Percentiles rank a stretch among this genome's conserved stretches.
Conservation (phyloP, 2,888 invertebrate genomes). For the Cephus pygmeus region DNA sequence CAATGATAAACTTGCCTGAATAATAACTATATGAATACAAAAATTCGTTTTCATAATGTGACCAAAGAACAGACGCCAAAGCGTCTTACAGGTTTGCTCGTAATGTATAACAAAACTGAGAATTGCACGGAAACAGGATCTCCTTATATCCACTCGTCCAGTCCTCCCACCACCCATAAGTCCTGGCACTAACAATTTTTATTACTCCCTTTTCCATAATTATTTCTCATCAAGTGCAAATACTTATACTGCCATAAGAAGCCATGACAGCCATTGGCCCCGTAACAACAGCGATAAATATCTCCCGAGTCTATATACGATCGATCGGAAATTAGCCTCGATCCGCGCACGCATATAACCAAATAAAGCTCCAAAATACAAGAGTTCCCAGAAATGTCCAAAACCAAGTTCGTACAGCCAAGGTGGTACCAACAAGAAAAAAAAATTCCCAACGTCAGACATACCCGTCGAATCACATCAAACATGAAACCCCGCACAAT, state of each 20-base stretch:
- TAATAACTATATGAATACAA: constrained; percentile 40
- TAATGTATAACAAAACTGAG: constrained; percentile 55
- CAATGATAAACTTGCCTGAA: not conserved
- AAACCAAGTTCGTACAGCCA: not conserved
- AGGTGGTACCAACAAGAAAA: not conserved
- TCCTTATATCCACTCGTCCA: constrained; percentile 47
- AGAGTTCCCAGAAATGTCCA: not conserved
- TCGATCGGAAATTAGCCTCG: not conserved
- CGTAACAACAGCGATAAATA: not conserved
- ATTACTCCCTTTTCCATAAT: constrained; percentile 25
- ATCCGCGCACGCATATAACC: not conserved
- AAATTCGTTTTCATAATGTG: constrained; percentile 37
- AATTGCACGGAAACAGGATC: constrained; percentile 39
- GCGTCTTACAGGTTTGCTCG: constrained; percentile 31
- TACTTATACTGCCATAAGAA: constrained; percentile 12
- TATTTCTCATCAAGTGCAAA: constrained; percentile 17
- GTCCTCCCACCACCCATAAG: not conserved
- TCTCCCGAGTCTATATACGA: not conserved
- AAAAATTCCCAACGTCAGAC: not conserved
- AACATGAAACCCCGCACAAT: not conserved
- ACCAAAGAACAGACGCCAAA: not conserved
- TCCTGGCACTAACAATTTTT: constrained; percentile 17
- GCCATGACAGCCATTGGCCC: not conserved
- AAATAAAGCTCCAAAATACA: not conserved
- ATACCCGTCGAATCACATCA: not conserved